These are phyloP conservation scores for Hephaestus fuliginosus DNA, from an alignment of 2,797 vertebrate genomes.

Conservation along the genomic window DNA sequence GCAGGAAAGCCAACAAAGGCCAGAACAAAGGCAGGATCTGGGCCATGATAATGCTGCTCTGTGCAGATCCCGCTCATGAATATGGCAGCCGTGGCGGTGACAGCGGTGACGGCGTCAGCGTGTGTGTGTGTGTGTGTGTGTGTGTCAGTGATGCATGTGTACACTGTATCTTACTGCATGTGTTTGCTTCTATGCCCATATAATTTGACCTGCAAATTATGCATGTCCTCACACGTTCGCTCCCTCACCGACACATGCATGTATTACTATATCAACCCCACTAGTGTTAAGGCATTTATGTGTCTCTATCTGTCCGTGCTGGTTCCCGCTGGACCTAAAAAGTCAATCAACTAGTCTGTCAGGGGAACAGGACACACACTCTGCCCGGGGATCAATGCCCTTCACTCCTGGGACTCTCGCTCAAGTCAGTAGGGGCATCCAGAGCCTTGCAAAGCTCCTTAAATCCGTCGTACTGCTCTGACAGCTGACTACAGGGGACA, in stretches of 20 bases:
- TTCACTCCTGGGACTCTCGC: slow-evolving; percentile 71
- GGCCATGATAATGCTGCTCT: slow-evolving; percentile 75
- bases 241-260: slow-evolving; percentile 40
- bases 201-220: slow-evolving; percentile 41
- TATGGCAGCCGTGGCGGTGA: slow-evolving; percentile 72
- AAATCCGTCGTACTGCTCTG: slow-evolving; percentile 73
- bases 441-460: slow-evolving; percentile 70
- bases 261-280: slow-evolving; percentile 17
- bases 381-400: slow-evolving; percentile 78
- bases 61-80: slow-evolving; percentile 78
- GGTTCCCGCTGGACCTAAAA: slow-evolving; percentile 69
- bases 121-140: slow-evolving; percentile 35
- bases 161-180: slow-evolving; percentile 27
- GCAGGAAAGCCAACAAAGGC: slow-evolving; percentile 84
- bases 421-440: slow-evolving; percentile 67
- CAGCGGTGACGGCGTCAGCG: slow-evolving; percentile 29
- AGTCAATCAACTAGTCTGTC: slow-evolving; percentile 83
- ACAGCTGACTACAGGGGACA: slow-evolving; percentile 71
- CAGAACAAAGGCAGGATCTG: slow-evolving; percentile 76
- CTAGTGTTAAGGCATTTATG: slow-evolving; percentile 69
- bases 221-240: slow-evolving; percentile 17
- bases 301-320: slow-evolving; percentile 67
- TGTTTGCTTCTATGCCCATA: slow-evolving; percentile 39
- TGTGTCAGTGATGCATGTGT: slow-evolving; percentile 30
- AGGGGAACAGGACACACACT: slow-evolving; percentile 69